Percentiles rank a stretch among this genome's conserved stretches.
Conservation (phyloP, 2,888 invertebrate genomes). For the Fragum whitleyi region DNA sequence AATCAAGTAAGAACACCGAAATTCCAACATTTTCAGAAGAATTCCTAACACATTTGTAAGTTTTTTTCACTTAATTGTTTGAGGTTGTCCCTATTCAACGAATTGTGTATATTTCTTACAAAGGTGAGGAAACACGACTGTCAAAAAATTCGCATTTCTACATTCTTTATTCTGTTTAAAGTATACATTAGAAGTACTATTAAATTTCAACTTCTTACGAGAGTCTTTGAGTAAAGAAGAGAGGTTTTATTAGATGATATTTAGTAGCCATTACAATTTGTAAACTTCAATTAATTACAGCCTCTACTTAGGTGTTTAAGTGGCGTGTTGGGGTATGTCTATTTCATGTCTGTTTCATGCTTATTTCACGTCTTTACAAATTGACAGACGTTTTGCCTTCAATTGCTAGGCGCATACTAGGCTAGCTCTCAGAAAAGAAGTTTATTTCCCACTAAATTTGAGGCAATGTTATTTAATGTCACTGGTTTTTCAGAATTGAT, state of each 20-base stretch:
- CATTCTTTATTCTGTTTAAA: conserved; percentile 23
- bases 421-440: too few relatives aligned
- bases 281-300: conserved; percentile 13
- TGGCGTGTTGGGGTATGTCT: conserved; percentile 1
- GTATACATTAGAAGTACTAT: conserved; percentile 23
- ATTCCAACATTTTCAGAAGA: too few relatives aligned
- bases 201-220: conserved; percentile 29
- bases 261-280: conserved; percentile 11
- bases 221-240: conserved; percentile 8
- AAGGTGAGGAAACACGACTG: conserved; percentile 6
- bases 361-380: conserved; percentile 1
- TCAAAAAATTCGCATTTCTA: not conserved
- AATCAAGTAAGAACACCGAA: too few relatives aligned
- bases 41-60: too few relatives aligned
- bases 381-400: not conserved
- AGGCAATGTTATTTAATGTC: too few relatives aligned
- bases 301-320: conserved; percentile 1
- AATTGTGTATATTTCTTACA: not conserved
- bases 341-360: conserved; percentile 17
- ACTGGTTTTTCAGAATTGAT: too few relatives aligned
- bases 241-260: conserved; percentile 21
- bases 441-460: too few relatives aligned
- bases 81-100: too few relatives aligned
- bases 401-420: too few relatives aligned
- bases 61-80: too few relatives aligned